phyloP scores from a whole-genome alignment of 2,113 vertebrate genomes.

The Herpetotheres cachinnans region DNA sequence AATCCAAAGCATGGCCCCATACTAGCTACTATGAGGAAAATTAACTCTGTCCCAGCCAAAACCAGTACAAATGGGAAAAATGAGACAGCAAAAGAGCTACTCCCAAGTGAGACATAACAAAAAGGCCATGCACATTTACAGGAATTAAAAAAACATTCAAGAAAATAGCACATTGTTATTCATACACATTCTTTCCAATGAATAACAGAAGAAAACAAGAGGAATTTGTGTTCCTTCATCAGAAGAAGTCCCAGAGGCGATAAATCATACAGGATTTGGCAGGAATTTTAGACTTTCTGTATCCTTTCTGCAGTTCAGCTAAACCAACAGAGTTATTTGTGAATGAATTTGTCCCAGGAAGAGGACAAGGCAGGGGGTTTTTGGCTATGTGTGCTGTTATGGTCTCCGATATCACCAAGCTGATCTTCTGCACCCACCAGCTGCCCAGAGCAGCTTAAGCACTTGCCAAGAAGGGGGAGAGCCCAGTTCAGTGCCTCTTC shows the following conservation, averaged over 20 bases:
- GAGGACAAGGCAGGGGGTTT: not conserved
- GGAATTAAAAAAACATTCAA: not conserved
- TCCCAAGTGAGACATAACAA: not conserved
- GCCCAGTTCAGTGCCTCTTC: not conserved
- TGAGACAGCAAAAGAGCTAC: not conserved
- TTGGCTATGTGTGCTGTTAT: not conserved
- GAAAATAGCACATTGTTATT: not conserved
- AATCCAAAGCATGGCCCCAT: not conserved
- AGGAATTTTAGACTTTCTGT: not conserved
- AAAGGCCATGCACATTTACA: not conserved
- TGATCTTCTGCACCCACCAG: not conserved
- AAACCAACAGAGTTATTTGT: not conserved
- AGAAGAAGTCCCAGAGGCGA: not conserved
- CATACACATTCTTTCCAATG: not conserved
- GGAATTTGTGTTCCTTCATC: not conserved
- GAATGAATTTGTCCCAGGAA: not conserved
- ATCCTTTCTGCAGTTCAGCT: not conserved
- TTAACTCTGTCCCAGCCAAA: not conserved
- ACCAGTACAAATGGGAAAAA: not conserved
- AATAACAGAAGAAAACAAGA: conserved; percentile 13
- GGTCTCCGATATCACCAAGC: not conserved
- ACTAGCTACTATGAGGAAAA: not conserved
- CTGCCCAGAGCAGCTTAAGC: not conserved
- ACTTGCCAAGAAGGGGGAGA: not conserved
- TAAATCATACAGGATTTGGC: not conserved